Base-by-base conservation (phyloP, 2,113 vertebrate genomes). In the Reinhardtius hippoglossoides region DNA sequence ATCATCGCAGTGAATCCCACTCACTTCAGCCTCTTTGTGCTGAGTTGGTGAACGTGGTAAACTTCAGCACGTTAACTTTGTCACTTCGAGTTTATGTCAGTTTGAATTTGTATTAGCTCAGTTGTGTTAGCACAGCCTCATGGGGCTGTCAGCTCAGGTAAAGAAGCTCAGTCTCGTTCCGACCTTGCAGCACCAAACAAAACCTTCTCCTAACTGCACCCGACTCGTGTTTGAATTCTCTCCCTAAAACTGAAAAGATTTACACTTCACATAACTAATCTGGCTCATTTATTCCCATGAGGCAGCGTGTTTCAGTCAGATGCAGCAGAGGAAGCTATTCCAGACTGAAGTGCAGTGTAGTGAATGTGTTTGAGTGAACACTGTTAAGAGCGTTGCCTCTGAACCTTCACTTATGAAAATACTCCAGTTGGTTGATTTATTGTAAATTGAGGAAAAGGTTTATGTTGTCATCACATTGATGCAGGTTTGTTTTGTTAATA, bases 401-500 rank as follows among this genome's bases (percentile, higher is more conserved):
- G 18, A 46, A 12, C 1, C 9, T 56, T 44, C 21, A 61, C 16
- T 54, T 21, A 35, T 18, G 44, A 57, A 58, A 52, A 1, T 12
- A 65, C 50, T 50, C 58, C 5, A 52, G 15, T 50, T 35, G 23
- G 23, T 23, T 8, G 20, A 54, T 52, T 82, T 55, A 54, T 40
- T 74, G 71, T 57, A 64, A 81, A 61, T 21, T 35, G 0, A 74
- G 55, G 9, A 24, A 16, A 64, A n/a, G 1, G 2, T 24, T 20
- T 24, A 31, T 31, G 2, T 65, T 18, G 23, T 50, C 7, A 52
- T 35, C 71, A 15, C 35, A 82, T 66, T 83, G 66, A 2, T 46
- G 26, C 24, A 54, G 24, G 31, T 62, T 54, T 2, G 31, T 67
- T 68, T 76, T 81, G 44, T 18, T 83, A 87, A 82, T 88, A 85